Evolutionary conservation across 2,113 vertebrate genomes (phyloP), one percentile per base, ranked within the genome.

Genomic region (Sapajus apella): DNA sequence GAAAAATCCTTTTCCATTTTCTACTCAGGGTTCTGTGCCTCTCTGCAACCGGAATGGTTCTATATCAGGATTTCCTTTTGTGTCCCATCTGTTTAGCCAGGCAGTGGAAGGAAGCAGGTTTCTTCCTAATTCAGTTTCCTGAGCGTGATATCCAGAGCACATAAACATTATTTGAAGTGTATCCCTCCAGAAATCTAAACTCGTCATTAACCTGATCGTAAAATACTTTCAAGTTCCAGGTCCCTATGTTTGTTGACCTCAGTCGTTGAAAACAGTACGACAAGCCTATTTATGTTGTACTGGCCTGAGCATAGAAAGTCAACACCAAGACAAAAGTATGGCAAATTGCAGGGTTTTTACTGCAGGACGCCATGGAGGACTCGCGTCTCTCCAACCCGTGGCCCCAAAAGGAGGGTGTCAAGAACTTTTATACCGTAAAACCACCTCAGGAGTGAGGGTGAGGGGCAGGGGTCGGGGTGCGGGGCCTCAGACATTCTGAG

Each of bases 61-160:
- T 91, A 25, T 50, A 79, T 85, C 94, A 75, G 97, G 92, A 95
- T 96, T 95, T 97, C 87, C 90, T 96, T 84, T 87, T 35, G 94
- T 75, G 56, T 58, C 64, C 70, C 87, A 72, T 95, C 92, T 96
- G 75, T 92, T 94, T n/a, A 92, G 37, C 20, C 87, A 92, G 80
- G 61, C 94, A 45, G 84, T 50, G 52, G 83, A 84, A 97, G 84
- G 95, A 97, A 95, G 32, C 35, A 70, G 56, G 14, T 68, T 91
- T 94, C 80, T 87, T 83, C 76, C 95, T 55, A 40, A 70, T 40
- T 92, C 35, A 3, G 70, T 81, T 95, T 96, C 90, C 97, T 96
- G 94, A 87, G 50, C 18, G 20, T 72, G 70, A 55, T 7, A 21
- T 61, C 40, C 76, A 85, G 72, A 76, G 1, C 79, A 61, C 37